These are phyloP conservation scores for Phengaris arion DNA, from an alignment of 2,888 invertebrate species.

Conservation along the genomic window DNA sequence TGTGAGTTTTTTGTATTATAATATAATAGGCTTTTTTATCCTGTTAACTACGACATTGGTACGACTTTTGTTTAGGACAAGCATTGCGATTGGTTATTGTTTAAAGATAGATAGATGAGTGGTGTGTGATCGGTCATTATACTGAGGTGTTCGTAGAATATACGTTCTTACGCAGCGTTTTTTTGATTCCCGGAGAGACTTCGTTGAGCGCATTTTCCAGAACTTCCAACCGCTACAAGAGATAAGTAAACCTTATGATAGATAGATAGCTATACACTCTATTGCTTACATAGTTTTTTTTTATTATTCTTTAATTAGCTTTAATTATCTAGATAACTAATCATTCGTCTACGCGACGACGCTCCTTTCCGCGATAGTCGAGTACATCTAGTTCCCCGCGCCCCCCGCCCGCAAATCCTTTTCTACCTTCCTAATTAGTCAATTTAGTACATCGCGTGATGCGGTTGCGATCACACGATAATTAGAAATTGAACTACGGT, in stretches of 20 bases:
- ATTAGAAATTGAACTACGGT: not conserved
- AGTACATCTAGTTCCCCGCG: not conserved
- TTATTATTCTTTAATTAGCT: not conserved
- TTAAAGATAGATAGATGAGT: not conserved
- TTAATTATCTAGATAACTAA: slow-evolving; percentile 1
- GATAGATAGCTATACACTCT: no score
- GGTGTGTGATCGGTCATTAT: not conserved
- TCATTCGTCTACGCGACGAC: not conserved
- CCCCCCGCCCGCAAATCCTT: not conserved
- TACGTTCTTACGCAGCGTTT: not conserved
- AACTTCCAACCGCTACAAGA: no score
- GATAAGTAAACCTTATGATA: no score
- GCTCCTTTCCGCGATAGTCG: not conserved
- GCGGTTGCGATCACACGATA: not conserved
- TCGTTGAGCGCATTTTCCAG: no score
- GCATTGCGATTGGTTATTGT: slow-evolving; percentile 1
- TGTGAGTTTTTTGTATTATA: no score
- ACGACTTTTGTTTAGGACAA: not conserved
- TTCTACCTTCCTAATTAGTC: not conserved
- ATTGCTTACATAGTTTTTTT: no score
- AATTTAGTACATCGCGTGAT: not conserved
- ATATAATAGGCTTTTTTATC: no score
- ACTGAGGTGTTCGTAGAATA: not conserved
- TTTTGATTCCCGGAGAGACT: no score
- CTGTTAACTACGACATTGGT: no score